Conservation (phyloP, 2,113 vertebrate genomes). For the Phoenicopterus ruber region DNA sequence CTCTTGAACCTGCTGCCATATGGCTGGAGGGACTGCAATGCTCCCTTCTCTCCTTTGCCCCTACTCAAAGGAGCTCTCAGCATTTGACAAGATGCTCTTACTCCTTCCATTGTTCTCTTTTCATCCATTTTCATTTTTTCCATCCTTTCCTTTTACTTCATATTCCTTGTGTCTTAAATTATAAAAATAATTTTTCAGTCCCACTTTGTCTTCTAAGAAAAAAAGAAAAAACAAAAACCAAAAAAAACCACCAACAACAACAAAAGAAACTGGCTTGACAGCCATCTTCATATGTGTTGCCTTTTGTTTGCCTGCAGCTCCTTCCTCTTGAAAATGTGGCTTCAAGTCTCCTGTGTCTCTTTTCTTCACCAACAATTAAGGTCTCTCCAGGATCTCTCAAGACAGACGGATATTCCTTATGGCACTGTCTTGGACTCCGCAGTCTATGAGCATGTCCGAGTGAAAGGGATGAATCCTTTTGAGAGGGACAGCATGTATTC, state of each 20-base stretch:
- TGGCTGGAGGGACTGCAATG: neutral
- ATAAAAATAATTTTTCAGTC: neutral
- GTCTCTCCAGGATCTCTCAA: slow-evolving; percentile 95
- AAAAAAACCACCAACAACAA: neutral
- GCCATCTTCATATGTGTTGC: neutral
- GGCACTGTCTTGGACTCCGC: slow-evolving; percentile 95
- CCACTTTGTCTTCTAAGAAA: neutral
- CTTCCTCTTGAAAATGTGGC: neutral
- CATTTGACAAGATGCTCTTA: neutral
- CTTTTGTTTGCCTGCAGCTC: slow-evolving; percentile 5
- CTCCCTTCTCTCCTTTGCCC: neutral
- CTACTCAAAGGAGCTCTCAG: neutral
- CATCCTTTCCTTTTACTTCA: neutral
- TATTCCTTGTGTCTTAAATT: neutral
- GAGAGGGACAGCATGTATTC: slow-evolving; percentile 98
- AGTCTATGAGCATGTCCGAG: slow-evolving; percentile 93
- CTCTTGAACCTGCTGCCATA: neutral
- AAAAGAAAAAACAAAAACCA: neutral
- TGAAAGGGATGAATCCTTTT: slow-evolving; percentile 96
- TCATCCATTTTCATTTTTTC: neutral
- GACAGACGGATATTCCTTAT: slow-evolving; percentile 95
- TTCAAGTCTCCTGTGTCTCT: slow-evolving; percentile 38
- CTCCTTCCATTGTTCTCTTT: neutral
- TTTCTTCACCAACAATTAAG: slow-evolving; percentile 65
- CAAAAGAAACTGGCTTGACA: neutral